phyloP scores from a whole-genome alignment of 2,888 invertebrate species.

The Rotaria magnacalcarata region DNA sequence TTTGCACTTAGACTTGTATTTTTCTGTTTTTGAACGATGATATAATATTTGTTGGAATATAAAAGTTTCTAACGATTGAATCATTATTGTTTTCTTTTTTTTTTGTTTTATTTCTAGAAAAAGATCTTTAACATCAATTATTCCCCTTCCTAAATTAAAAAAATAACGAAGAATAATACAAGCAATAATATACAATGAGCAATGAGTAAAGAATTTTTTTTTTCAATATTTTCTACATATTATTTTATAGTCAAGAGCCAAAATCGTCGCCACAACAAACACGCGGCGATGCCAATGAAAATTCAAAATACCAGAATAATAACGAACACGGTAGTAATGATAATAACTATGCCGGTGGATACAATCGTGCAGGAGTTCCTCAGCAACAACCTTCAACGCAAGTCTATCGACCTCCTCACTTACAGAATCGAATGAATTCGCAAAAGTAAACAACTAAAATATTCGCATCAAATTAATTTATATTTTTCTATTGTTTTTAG shows the following conservation, averaged over 20 bases:
- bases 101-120: background rate
- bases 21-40: background rate
- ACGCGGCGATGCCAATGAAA: background rate
- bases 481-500: background rate
- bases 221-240: background rate
- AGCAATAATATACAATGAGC: background rate
- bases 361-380: slow-evolving; percentile 3
- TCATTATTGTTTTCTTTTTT: background rate
- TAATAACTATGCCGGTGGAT: background rate
- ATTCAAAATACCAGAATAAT: background rate
- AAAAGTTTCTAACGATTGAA: background rate
- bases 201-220: background rate
- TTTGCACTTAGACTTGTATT: background rate
- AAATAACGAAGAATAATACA: background rate
- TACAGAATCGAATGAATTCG: background rate
- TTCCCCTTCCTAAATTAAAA: background rate
- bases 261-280: background rate
- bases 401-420: background rate
- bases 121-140: background rate
- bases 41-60: background rate
- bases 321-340: background rate
- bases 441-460: background rate
- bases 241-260: background rate
- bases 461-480: too few relatives aligned
- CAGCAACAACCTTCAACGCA: background rate